Conservation (phyloP, 53 echinoderm and acorn worm genomes). For the Antedon mediterranea region DNA sequence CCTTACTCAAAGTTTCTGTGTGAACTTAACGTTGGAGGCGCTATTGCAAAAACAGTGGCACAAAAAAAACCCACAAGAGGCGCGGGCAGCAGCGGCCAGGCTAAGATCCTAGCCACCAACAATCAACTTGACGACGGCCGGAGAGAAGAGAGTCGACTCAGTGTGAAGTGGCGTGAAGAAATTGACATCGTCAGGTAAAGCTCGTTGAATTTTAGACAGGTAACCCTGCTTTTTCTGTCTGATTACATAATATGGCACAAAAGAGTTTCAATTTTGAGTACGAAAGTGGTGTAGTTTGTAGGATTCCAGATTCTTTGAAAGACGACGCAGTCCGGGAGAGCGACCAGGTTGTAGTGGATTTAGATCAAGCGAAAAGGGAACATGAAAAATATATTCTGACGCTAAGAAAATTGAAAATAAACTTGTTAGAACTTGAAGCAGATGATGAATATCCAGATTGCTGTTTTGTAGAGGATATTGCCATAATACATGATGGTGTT, state of each 20-base stretch:
- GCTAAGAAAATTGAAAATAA: conserved; percentile 68
- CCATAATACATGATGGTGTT: conserved; percentile 72
- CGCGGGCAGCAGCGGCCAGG: no score
- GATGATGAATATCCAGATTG: conserved; percentile 73
- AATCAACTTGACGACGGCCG: no score
- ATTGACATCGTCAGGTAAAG: no score
- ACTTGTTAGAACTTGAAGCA: conserved; percentile 78
- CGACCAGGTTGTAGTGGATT: conserved; percentile 36
- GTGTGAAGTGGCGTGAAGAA: no score
- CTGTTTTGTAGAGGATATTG: conserved; percentile 64
- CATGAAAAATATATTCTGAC: conserved; percentile 91
- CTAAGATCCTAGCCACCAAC: no score
- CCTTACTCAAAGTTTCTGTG: no score
- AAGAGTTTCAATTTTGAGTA: conserved; percentile 31
- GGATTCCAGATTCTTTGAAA: conserved; percentile 76
- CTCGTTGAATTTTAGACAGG: no score
- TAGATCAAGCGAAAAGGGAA: conserved; percentile 71
- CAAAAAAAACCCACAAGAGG: no score
- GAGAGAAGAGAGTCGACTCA: no score
- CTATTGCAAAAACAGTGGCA: no score
- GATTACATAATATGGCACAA: background rate
- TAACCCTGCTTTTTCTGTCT: no score
- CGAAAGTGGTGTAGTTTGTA: conserved; percentile 60
- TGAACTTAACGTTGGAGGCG: no score
- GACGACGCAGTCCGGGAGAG: conserved; percentile 39